A percentile compares a stretch with the other conserved stretches of the same genome.
Evolutionary conservation across 2,113 vertebrate species (phyloP).

Genomic region (Campylomormyrus tamandua): DNA sequence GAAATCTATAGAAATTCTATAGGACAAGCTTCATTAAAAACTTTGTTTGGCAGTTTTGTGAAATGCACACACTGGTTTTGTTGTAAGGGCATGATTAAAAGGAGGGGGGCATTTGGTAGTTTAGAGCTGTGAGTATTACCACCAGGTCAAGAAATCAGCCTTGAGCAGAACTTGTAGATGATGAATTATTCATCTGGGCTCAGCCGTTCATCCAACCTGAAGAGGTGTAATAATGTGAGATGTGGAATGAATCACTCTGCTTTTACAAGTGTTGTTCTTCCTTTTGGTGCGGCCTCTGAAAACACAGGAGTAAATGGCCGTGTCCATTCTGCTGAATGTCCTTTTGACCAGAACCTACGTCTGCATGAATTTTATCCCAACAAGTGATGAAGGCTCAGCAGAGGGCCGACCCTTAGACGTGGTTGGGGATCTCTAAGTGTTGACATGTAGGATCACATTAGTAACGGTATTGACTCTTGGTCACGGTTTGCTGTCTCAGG

Average conservation of each 20-base stretch:
- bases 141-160: background rate
- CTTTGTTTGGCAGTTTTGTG: background rate
- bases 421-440: background rate
- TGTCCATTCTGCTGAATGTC: background rate
- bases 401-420: background rate
- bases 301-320: background rate
- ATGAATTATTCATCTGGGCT: background rate
- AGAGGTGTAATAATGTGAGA: background rate
- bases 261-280: background rate
- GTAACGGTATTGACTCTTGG: background rate
- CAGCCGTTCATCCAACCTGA: background rate
- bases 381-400: background rate
- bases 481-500: background rate
- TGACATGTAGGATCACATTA: background rate
- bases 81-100: background rate
- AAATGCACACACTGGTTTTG: background rate
- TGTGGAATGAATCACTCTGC: background rate
- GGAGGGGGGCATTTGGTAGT: background rate
- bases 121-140: background rate
- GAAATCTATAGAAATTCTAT: background rate
- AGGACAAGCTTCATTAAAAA: background rate
- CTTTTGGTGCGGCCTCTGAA: background rate
- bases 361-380: background rate
- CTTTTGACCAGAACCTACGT: background rate
- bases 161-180: background rate